Conservation (phyloP, 1,140 invertebrate species). For the Papilio xuthus region DNA sequence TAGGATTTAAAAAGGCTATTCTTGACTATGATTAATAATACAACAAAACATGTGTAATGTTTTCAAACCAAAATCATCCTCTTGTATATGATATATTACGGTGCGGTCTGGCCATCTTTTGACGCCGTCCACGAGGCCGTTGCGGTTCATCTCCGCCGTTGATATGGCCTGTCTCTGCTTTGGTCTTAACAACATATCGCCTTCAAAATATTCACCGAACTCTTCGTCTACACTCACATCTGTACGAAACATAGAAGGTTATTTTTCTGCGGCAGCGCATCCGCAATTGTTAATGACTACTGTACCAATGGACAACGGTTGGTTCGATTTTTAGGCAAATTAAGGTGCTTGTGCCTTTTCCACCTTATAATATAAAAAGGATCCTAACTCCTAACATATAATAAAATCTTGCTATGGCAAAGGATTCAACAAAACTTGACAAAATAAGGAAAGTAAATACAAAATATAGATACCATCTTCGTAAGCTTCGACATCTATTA, state of each 20-base stretch:
- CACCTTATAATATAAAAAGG: too few species aligned
- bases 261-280: too few species aligned
- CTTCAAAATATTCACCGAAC: slow-evolving; percentile 78
- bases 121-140: slow-evolving; percentile 82
- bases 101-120: slow-evolving; percentile 84
- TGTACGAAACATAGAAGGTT: slow-evolving; percentile 5
- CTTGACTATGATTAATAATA: neutral
- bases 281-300: too few species aligned
- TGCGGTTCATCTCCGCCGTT: slow-evolving; percentile 64
- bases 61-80: slow-evolving; percentile 84
- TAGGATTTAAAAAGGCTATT: slow-evolving; percentile 1
- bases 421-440: neutral
- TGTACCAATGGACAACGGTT: too few species aligned
- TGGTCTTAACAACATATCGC: slow-evolving; percentile 73
- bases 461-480: slow-evolving; percentile 11
- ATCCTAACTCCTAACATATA: too few species aligned
- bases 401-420: too few species aligned
- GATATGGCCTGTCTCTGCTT: slow-evolving; percentile 61
- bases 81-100: slow-evolving; percentile 84
- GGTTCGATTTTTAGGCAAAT: too few species aligned
- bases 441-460: neutral
- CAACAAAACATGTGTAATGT: slow-evolving; percentile 23
- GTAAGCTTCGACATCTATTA: slow-evolving; percentile 30
- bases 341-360: too few species aligned
- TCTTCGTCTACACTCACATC: slow-evolving; percentile 51